These are phyloP conservation scores for Danio rerio DNA, from an alignment of 2,113 vertebrate species.

Conservation along the genomic window GRCz12tu NC_133181.1:4889501-4890000, in stretches of 20 bases:
- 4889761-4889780: constrained; percentile 52
- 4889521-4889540: not conserved
- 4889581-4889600: not conserved
- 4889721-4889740: not conserved
- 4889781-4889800: constrained; percentile 14
- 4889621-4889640: not conserved
- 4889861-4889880: constrained; percentile 41
- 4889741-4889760: constrained; percentile 7
- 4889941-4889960: not conserved
- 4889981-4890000: no score
- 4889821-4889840: constrained; percentile 18
- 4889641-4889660: not conserved
- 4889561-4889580: not conserved
- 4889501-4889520: not conserved
- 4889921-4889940: not conserved
- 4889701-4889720: constrained; percentile 5
- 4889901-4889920: not conserved
- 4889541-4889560: not conserved
- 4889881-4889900: constrained; percentile 3
- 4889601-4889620: not conserved
- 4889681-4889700: not conserved
- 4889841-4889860: not conserved
- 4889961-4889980: not conserved
- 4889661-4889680: constrained; percentile 29
- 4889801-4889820: constrained; percentile 24